Base-by-base conservation (phyloP, 2,113 vertebrate species). In the Prolemur simus region DNA sequence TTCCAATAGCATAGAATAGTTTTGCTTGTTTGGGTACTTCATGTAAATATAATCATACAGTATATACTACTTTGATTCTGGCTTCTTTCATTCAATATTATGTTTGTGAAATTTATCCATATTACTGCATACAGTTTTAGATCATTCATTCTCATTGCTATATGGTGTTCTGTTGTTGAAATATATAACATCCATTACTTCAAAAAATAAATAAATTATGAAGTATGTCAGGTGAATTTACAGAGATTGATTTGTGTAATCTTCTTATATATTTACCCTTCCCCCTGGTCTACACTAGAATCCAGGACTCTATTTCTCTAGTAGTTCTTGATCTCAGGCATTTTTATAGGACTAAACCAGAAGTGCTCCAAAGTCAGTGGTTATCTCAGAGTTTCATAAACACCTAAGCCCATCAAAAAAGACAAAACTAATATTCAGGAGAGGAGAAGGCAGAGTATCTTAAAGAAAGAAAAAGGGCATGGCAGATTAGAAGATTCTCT, bases 131-230 rank as follows among this genome's bases (percentile, higher is more conserved):
- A 32, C 47, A 83, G 15, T 54, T 56, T 90, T 42, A 52, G 29
- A 45, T 25, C 23, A n/a, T 47, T 68, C 49, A 32, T 52, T 58
- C 39, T 85, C 9, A 56, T 4, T 68, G 23, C 25, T 83, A 21
- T 71, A 47, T 20, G 73, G 32, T 39, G 49, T 47, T 73, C 49
- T 10, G 47, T 0, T 54, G 37, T 83, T 78, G 84, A 64, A 84
- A 91, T 69, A 84, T 2, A 27, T 15, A 95, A 37, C 5, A 39
- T 34, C 21, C 13, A 37, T 49, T 82, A 89, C 17, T 97, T 88
- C 45, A 91, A 81, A 94, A 94, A 87, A 86, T 27, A 92, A 84
- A 34, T 8, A 74, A 45, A 76, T 71, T 90, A 83, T 37, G 10
- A 93, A 87, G 3, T 21, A 8, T 21, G 49, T 73, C 49, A 85